Conservation (phyloP, 2,888 invertebrate species). For the Toxonevra muliebris region DNA sequence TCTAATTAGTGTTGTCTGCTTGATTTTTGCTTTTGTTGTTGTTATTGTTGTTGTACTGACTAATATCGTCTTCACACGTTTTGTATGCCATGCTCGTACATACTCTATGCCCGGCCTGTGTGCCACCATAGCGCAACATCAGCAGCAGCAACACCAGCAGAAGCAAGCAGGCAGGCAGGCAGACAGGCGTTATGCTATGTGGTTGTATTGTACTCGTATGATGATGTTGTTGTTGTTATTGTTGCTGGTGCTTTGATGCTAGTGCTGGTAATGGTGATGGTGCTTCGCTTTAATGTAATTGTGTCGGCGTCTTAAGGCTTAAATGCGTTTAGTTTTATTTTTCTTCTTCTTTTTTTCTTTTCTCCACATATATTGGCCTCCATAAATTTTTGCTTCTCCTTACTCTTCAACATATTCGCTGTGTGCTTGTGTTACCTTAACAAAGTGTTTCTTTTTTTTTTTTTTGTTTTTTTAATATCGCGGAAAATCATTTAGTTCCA, state of each 20-base stretch:
- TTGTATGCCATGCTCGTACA: not conserved
- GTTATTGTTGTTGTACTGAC: not conserved
- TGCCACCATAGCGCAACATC: conserved; percentile 11
- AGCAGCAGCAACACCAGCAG: conserved; percentile 6
- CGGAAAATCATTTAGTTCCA: conserved; percentile 29
- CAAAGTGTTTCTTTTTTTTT: conserved; percentile 8
- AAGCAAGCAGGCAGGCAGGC: too few species aligned
- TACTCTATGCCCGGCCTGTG: not conserved
- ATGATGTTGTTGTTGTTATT: conserved; percentile 18
- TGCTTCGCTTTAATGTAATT: conserved; percentile 25
- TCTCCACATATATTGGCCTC: not conserved
- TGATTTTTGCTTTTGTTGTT: not conserved
- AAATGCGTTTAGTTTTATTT: conserved; percentile 6
- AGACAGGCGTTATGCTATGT: conserved; percentile 9
- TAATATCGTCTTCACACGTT: conserved; percentile 1
- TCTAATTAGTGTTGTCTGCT: conserved; percentile 21
- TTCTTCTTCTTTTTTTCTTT: too few species aligned
- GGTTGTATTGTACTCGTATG: conserved; percentile 26
- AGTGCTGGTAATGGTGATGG: conserved; percentile 29
- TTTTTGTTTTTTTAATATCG: not conserved
- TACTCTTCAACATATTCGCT: not conserved
- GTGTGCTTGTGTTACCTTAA: conserved; percentile 10
- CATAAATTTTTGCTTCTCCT: not conserved
- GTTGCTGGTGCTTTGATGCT: conserved; percentile 15
- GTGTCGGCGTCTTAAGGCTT: conserved; percentile 24